Conservation (phyloP, 2,888 invertebrate genomes). For the Baronia brevicornis region DNA sequence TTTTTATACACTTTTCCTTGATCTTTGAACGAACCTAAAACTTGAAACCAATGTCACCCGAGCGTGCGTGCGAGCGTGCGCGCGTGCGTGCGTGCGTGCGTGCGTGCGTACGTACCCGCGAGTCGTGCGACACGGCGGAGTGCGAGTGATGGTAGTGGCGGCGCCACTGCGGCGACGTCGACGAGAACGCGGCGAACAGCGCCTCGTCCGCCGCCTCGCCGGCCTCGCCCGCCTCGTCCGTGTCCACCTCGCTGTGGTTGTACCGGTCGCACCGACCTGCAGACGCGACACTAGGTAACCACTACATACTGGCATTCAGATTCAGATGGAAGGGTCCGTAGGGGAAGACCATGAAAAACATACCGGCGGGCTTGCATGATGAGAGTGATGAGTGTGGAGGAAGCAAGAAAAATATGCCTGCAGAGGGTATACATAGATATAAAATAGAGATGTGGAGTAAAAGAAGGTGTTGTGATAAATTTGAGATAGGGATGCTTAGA, state of each 20-base stretch:
- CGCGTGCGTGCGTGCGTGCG: no score
- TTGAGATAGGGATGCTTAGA: no score
- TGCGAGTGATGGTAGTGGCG: constrained; percentile 53
- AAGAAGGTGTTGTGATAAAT: no score
- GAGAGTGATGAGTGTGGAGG: no score
- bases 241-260: constrained; percentile 72
- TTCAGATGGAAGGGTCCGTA: background rate
- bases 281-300: background rate
- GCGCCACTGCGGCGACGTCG: constrained; percentile 66
- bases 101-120: constrained; percentile 34
- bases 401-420: no score
- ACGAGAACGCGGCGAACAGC: constrained; percentile 64
- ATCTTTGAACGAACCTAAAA: no score
- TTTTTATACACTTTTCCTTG: no score
- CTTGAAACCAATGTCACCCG: no score
- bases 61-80: no score
- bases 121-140: constrained; percentile 43
- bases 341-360: no score
- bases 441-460: no score
- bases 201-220: constrained; percentile 47
- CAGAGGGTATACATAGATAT: background rate
- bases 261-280: constrained; percentile 66
- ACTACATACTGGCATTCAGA: background rate
- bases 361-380: no score
- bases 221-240: constrained; percentile 62